phyloP scores from a whole-genome alignment of 1,140 invertebrate species.

The Orchesella cincta region DNA sequence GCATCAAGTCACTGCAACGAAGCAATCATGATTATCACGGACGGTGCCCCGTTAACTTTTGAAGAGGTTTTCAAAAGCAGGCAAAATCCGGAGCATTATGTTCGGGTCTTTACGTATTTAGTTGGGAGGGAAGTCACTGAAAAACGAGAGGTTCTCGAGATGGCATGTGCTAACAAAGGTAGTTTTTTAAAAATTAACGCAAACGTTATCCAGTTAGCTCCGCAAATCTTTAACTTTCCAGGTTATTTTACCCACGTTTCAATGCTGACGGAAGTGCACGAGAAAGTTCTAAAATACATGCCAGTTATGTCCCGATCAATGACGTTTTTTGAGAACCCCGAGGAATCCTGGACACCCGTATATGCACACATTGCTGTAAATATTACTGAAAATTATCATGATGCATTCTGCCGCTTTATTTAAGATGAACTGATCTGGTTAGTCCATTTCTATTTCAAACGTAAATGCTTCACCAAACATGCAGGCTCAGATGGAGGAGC shows the following conservation, averaged over 20 bases:
- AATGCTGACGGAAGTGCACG: conserved; percentile 86
- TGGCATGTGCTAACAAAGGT: conserved; percentile 97
- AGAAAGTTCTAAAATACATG: conserved; percentile 89
- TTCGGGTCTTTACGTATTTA: conserved; percentile 95
- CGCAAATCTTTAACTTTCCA: conserved; percentile 52
- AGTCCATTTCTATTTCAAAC: conserved; percentile 22
- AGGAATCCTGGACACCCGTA: conserved; percentile 86
- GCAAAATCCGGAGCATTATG: conserved; percentile 54
- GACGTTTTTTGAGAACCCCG: conserved; percentile 76
- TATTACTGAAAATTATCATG: too few species aligned
- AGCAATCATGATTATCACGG: conserved; percentile 97
- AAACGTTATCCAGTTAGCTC: too few species aligned
- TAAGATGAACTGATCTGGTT: too few species aligned
- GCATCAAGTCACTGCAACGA: conserved; percentile 76
- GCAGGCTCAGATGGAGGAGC: background rate
- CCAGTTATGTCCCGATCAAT: conserved; percentile 82
- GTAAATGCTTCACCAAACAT: background rate
- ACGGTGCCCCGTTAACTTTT: conserved; percentile 92
- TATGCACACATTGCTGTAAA: conserved; percentile 86
- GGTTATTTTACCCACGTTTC: conserved; percentile 93
- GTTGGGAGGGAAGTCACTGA: conserved; percentile 94
- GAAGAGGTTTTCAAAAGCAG: conserved; percentile 83
- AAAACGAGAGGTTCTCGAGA: conserved; percentile 88
- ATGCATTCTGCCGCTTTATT: too few species aligned
- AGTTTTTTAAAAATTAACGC: conserved; percentile 44